These are phyloP conservation scores for Lepus europaeus DNA, from an alignment of 2,113 vertebrate species.

Conservation along the genomic window DNA sequence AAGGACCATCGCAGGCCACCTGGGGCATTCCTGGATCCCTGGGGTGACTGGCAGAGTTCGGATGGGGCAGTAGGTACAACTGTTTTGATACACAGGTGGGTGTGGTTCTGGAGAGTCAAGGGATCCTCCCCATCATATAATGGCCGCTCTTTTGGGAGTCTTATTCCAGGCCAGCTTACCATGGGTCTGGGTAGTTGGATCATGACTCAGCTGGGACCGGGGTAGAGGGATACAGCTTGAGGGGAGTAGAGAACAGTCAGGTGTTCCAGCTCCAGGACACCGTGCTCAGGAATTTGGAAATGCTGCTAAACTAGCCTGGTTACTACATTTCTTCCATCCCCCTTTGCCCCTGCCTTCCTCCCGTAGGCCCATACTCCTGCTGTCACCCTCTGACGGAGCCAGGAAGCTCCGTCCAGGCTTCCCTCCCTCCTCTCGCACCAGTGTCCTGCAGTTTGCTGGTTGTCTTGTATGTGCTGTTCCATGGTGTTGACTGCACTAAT, in stretches of 20 bases:
- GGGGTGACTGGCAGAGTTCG: background rate
- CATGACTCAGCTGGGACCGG: background rate
- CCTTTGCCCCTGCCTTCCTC: conserved; percentile 38
- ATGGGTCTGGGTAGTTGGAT: background rate
- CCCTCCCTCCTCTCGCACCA: conserved; percentile 42
- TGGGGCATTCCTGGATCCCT: background rate
- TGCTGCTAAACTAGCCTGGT: conserved; percentile 62
- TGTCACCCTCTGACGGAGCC: background rate
- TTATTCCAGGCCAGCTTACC: conserved; percentile 2
- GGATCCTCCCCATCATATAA: background rate
- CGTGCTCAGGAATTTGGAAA: conserved; percentile 82
- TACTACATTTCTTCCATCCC: conserved; percentile 44
- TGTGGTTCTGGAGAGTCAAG: background rate
- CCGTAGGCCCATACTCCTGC: background rate
- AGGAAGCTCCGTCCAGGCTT: conserved; percentile 28
- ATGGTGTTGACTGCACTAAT: conserved; percentile 71
- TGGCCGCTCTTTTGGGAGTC: background rate
- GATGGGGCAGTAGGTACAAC: background rate
- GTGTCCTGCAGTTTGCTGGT: conserved; percentile 65
- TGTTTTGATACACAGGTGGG: background rate
- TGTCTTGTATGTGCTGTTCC: conserved; percentile 74
- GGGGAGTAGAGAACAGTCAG: background rate
- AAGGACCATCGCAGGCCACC: background rate
- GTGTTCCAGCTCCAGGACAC: conserved; percentile 38
- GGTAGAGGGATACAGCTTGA: conserved; percentile 15